Conservation (phyloP, 1,140 invertebrate species). For the Drosophila neocordata region DNA sequence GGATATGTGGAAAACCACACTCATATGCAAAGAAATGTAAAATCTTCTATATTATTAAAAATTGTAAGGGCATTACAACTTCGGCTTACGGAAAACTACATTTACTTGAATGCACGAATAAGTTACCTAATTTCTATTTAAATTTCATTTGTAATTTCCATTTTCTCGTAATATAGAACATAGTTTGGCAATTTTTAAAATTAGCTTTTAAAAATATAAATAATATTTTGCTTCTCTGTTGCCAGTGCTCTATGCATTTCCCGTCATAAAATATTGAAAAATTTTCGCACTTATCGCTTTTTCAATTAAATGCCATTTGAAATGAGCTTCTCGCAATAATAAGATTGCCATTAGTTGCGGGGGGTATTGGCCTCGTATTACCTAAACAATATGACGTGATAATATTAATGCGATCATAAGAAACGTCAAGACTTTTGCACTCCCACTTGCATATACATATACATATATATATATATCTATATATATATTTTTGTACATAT, state of each 20-base stretch:
- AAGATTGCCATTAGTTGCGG: neutral
- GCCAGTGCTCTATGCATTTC: neutral
- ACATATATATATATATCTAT: neutral
- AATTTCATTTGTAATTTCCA: too few species aligned
- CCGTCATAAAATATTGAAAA: neutral
- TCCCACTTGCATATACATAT: neutral
- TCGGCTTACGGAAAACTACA: too few species aligned
- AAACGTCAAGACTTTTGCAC: neutral
- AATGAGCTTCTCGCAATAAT: neutral
- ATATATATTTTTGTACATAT: neutral
- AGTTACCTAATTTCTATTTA: too few species aligned
- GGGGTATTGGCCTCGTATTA: neutral
- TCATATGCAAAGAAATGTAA: too few species aligned
- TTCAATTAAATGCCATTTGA: neutral
- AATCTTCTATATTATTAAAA: too few species aligned
- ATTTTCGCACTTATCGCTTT: neutral
- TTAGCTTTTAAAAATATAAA: neutral
- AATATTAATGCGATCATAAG: neutral
- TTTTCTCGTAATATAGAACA: too few species aligned
- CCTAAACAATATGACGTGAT: conserved; percentile 3
- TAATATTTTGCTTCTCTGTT: neutral
- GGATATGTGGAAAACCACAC: too few species aligned
- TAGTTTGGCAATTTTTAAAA: too few species aligned
- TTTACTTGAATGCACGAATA: too few species aligned
- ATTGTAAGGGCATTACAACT: too few species aligned